Percentiles rank a stretch among this genome's conserved stretches.
Evolutionary conservation across 2,113 vertebrate genomes (phyloP).

Genomic region (Brachypodius melanocephalos): DNA sequence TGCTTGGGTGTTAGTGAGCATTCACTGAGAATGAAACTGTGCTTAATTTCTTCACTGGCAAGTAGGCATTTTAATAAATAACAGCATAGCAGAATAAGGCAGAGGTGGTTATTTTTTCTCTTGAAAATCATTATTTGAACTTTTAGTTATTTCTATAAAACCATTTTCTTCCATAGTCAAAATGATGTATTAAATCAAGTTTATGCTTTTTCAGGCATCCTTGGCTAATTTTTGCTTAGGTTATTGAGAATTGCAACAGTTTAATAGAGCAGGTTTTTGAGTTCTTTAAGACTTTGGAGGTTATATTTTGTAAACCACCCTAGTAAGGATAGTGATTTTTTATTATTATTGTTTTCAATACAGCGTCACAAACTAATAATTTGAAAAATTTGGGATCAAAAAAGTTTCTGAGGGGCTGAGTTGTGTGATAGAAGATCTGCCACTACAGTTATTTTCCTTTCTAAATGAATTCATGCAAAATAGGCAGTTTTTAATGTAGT

Average conservation of each 20-base stretch:
- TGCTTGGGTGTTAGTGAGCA: neutral
- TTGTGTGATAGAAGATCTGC: neutral
- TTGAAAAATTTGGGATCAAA: neutral
- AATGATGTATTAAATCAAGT: neutral
- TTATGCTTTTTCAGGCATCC: neutral
- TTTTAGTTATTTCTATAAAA: neutral
- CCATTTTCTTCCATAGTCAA: accelerated
- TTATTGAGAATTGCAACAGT: neutral
- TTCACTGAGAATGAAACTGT: neutral
- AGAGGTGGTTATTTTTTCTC: neutral
- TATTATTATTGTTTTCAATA: neutral
- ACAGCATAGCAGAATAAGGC: neutral
- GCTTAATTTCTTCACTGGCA: neutral
- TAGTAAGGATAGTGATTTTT: neutral
- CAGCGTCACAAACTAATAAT: neutral
- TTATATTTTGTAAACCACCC: neutral
- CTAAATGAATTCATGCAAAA: neutral
- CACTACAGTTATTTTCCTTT: neutral
- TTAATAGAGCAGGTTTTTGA: neutral
- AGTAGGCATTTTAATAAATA: neutral
- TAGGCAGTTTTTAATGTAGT: neutral
- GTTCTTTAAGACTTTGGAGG: neutral
- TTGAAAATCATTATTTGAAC: neutral
- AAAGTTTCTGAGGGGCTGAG: neutral
- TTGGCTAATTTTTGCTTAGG: neutral